A percentile compares a stretch with the other conserved stretches of the same genome.
Conservation (phyloP, 2,113 vertebrate genomes). For the Thunnus maccoyii region DNA sequence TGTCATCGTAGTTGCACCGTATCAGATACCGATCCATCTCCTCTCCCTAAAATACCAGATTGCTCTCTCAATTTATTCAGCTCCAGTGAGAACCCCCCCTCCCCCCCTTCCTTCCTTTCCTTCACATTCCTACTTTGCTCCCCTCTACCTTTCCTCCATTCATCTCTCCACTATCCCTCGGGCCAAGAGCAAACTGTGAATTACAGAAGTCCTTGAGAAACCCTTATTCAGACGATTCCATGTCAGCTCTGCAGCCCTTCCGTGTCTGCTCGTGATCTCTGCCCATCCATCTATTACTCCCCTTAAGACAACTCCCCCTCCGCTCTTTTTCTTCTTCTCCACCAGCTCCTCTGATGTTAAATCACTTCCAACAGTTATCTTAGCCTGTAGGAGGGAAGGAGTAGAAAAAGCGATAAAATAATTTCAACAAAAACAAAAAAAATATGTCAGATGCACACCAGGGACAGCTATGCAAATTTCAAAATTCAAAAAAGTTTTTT, state of each 20-base stretch:
- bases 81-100: conserved; percentile 12
- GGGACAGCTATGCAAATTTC: conserved; percentile 5
- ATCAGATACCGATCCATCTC: conserved; percentile 60
- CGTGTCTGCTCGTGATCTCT: conserved; percentile 48
- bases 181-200: conserved; percentile 70
- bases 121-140: background rate
- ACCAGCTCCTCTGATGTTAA: conserved; percentile 49
- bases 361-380: conserved; percentile 63
- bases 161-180: conserved; percentile 22
- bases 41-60: conserved; percentile 38
- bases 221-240: conserved; percentile 67
- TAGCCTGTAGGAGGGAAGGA: conserved; percentile 34
- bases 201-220: conserved; percentile 77
- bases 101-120: background rate
- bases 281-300: conserved; percentile 69
- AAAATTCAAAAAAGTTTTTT: conserved; percentile 11
- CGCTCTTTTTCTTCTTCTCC: conserved; percentile 43
- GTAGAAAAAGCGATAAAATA: background rate
- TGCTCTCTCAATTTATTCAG: conserved; percentile 28
- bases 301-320: conserved; percentile 47
- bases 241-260: conserved; percentile 55
- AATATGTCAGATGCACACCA: background rate
- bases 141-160: conserved; percentile 18
- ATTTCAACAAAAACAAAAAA: conserved; percentile 13
- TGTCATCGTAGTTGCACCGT: conserved; percentile 41